A percentile compares a stretch with the other conserved stretches of the same genome.
These are phyloP conservation scores for Scolopax mira DNA, from an alignment of 2,113 vertebrate genomes.

Conservation along the genomic window DNA sequence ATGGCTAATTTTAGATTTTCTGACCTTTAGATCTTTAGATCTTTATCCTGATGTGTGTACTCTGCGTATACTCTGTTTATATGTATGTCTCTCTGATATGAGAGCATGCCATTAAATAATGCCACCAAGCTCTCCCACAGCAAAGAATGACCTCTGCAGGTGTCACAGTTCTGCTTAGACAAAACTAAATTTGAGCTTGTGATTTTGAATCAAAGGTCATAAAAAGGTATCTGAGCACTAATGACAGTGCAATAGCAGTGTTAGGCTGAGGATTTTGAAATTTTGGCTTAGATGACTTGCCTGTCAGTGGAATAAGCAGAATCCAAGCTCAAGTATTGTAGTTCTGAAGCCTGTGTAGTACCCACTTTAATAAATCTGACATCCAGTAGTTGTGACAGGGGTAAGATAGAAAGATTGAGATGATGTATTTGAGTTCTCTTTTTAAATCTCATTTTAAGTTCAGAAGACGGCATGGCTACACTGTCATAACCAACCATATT, in stretches of 20 bases:
- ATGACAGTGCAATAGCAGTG: background rate
- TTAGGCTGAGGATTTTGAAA: background rate
- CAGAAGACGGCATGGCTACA: background rate
- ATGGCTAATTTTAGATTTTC: background rate
- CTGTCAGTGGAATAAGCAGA: background rate
- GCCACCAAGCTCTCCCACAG: background rate
- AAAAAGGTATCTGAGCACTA: background rate
- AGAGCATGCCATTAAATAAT: background rate
- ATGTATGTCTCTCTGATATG: fast-evolving
- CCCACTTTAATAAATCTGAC: background rate
- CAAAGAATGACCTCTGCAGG: background rate
- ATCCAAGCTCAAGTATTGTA: background rate
- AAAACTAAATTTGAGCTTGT: background rate
- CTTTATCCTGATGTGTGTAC: background rate
- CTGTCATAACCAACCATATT: background rate
- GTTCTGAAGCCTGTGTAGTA: background rate
- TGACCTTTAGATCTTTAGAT: background rate
- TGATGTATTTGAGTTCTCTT: background rate
- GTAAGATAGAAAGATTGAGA: background rate
- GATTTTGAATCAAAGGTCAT: background rate
- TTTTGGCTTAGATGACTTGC: background rate
- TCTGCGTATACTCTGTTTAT: background rate
- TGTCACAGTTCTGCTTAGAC: background rate
- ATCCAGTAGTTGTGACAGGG: background rate
- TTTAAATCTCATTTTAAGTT: background rate